phyloP scores from a whole-genome alignment of 2,888 invertebrate species.

The Zelleria hepariella region DNA sequence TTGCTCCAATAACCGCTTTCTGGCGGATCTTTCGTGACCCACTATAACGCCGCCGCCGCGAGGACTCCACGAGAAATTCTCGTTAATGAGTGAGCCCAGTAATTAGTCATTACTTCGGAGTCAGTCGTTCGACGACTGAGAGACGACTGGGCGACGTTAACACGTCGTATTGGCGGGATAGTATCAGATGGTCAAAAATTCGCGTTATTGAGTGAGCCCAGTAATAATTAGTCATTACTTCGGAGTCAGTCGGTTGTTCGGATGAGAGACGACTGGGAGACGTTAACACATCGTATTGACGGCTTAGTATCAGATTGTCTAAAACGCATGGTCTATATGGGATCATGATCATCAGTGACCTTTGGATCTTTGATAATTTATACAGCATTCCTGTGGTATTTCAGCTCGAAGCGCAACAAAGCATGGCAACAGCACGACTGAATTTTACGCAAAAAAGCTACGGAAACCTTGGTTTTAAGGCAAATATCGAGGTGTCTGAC shows the following conservation, averaged over 20 bases:
- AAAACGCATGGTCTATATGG: too few species aligned
- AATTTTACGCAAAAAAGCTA: too few species aligned
- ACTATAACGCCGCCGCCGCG: too few species aligned
- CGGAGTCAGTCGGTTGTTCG: slow-evolving; percentile 18
- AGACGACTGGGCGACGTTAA: not conserved
- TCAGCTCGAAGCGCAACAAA: too few species aligned
- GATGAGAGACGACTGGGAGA: not conserved
- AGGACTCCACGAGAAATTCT: slow-evolving; percentile 14
- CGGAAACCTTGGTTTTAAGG: too few species aligned
- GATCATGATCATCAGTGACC: too few species aligned
- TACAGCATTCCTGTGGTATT: too few species aligned
- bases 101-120: slow-evolving; percentile 28
- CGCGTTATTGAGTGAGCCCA: slow-evolving; percentile 24
- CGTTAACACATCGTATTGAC: not conserved
- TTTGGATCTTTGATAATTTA: too few species aligned
- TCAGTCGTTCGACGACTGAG: slow-evolving; percentile 14
- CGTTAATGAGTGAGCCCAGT: slow-evolving; percentile 25
- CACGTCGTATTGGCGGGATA: not conserved
- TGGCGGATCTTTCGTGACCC: slow-evolving; percentile 7
- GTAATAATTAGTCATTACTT: slow-evolving; percentile 29
- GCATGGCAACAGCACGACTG: too few species aligned
- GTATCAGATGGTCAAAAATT: slow-evolving; percentile 17
- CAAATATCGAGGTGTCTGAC: too few species aligned
- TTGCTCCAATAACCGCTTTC: not conserved
- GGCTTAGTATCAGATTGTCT: not conserved